phyloP scores from a whole-genome alignment of 2,797 vertebrate genomes.

The Acestrorhynchus altus region DNA sequence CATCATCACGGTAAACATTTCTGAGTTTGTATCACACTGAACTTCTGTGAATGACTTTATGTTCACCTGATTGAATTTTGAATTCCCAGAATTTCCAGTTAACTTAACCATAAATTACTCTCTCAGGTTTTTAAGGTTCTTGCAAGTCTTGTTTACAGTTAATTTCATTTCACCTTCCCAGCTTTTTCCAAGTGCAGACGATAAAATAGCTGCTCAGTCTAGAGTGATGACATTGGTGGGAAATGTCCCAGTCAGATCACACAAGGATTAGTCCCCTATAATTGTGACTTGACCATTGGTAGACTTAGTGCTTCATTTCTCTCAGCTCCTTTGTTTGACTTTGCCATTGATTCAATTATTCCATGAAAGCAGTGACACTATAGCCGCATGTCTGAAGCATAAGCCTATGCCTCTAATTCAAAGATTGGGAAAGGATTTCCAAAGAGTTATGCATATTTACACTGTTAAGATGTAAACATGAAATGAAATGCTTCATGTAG shows the following conservation, averaged over 20 bases:
- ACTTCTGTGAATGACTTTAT: too few relatives aligned
- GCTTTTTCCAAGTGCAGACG: background rate
- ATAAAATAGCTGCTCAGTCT: background rate
- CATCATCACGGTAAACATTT: too few relatives aligned
- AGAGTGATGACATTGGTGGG: constrained; percentile 1
- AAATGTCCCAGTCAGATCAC: background rate
- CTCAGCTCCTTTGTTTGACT: constrained; percentile 4
- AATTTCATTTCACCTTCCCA: background rate
- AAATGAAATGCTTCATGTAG: too few relatives aligned
- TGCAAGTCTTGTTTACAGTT: background rate
- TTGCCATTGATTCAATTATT: constrained; percentile 17
- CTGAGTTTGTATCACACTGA: too few relatives aligned
- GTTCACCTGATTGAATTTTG: too few relatives aligned
- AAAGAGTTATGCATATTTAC: too few relatives aligned
- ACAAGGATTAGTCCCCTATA: constrained; percentile 3
- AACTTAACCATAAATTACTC: background rate
- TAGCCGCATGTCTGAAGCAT: background rate
- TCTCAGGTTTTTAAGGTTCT: background rate
- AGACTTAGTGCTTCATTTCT: background rate
- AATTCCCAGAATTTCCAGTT: background rate
- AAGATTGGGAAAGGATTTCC: too few relatives aligned
- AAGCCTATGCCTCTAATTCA: background rate
- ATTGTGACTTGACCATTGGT: constrained; percentile 4
- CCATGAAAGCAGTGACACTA: constrained; percentile 12
- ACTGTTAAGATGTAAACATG: too few relatives aligned